Evolutionary conservation across 2,888 invertebrate species (phyloP), one percentile per base, ranked within the genome.

Genomic region (Melipona beecheii): DNA sequence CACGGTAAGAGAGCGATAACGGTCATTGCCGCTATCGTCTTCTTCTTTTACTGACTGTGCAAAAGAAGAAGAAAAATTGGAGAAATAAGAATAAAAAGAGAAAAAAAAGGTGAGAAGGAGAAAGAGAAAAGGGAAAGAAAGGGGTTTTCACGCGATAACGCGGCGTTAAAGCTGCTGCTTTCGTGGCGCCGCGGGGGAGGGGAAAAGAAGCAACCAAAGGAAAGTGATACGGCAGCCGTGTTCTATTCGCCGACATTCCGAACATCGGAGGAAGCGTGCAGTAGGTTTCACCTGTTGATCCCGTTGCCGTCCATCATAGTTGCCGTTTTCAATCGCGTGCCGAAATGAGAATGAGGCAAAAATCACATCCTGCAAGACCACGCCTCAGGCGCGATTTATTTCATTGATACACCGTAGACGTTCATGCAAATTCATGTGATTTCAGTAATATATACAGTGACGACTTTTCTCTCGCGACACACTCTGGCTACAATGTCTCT

Each of bases 261-360:
- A 70, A 82, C 72, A 74, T 84, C 88, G 86, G 83, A 92, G 93
- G 92, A 93, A 92, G 91, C 91, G 89, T 91, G 85, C 86, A 89
- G n/a, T n/a, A n/a, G 91, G 90, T 93, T 93, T 93, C 93, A 92
- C 93, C 92, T 90, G 92, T 75, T 89, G 90, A 90, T 91, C 90
- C n/a, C 43, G 49, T 62, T n/a, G 24, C 21, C 87, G 90, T 91
- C 90, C 91, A 91, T 90, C 91, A 83, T 91, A 91, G 76, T 27
- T 27, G 27, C 4, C 85, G 86, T 90, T 58, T 43, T 43, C 92
- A 92, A 91, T 93, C 93, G 91, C 89, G 90, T 91, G 92, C 91
- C 92, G 90, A 90, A 91, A 74, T 68, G 79, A 69, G 62, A 21
- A 62, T 66, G 13, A 72, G 50, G 24, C 56, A 50, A 75, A 83